phyloP scores from a whole-genome alignment of 2,888 invertebrate species.

The Argyresthia albistria region DNA sequence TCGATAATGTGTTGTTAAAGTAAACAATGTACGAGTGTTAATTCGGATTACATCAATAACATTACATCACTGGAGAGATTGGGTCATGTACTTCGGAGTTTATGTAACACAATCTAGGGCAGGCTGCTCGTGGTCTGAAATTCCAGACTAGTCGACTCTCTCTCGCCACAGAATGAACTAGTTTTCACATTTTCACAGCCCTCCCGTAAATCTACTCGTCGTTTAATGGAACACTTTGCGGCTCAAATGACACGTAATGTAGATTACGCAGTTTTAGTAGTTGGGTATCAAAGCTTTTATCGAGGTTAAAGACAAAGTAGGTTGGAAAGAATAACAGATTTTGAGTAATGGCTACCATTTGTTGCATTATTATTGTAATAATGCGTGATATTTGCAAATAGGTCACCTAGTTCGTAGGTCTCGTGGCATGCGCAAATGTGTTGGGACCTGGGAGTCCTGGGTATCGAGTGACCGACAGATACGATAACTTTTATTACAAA shows the following conservation, averaged over 20 bases:
- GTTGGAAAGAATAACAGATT: too few species aligned
- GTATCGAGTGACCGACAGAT: too few species aligned
- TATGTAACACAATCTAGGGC: constrained; percentile 26
- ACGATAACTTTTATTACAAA: too few species aligned
- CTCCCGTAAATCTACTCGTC: not conserved
- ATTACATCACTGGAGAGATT: constrained; percentile 33
- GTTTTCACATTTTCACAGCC: constrained; percentile 5
- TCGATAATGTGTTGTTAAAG: constrained; percentile 20
- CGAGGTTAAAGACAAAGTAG: not conserved
- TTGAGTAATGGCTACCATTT: too few species aligned
- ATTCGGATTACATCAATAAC: constrained; percentile 3
- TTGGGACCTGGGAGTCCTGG: too few species aligned
- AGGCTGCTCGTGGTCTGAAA: not conserved
- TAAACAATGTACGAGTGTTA: constrained; percentile 15
- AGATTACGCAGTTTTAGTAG: not conserved
- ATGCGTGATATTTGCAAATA: too few species aligned
- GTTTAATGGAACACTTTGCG: constrained; percentile 4
- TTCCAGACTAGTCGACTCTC: constrained; percentile 1
- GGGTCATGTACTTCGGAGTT: constrained; percentile 29
- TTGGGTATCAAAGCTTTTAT: not conserved
- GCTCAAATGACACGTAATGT: constrained; percentile 1
- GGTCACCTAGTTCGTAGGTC: too few species aligned
- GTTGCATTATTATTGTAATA: too few species aligned
- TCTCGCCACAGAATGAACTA: constrained; percentile 3
- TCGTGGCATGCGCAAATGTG: too few species aligned